These are phyloP conservation scores for Pelodytes ibericus DNA, from an alignment of 2,797 vertebrate species.

Conservation along the genomic window DNA sequence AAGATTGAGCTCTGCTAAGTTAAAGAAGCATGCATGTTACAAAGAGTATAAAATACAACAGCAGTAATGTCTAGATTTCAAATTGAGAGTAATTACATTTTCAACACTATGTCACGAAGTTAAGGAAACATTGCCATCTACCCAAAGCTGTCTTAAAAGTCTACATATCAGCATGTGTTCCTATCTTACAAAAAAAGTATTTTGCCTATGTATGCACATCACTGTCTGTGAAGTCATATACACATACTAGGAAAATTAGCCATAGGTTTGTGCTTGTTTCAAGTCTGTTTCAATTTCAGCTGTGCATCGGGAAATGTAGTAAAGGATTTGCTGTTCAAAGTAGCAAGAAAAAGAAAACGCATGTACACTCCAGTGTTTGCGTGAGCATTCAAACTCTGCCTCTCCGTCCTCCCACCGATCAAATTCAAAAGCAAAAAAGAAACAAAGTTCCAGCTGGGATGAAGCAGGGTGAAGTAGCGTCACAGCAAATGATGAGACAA, in stretches of 20 bases:
- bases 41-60: conserved; percentile 96
- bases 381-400: not conserved
- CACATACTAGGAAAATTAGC: not conserved
- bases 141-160: conserved; percentile 86
- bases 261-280: not conserved
- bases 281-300: not conserved
- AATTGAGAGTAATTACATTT: conserved; percentile 99
- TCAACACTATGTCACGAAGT: conserved; percentile 91
- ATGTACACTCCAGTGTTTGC: not conserved
- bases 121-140: conserved; percentile 95
- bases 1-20: conserved; percentile 93
- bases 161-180: conserved; percentile 27
- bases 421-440: too few species aligned
- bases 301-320: not conserved
- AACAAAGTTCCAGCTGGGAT: too few species aligned
- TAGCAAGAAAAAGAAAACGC: too few species aligned
- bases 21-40: conserved; percentile 87
- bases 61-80: conserved; percentile 97
- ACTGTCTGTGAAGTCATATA: not conserved
- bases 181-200: not conserved
- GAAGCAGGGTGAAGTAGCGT: too few species aligned
- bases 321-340: too few species aligned
- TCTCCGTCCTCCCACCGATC: too few species aligned
- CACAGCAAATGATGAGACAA: too few species aligned
- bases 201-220: conserved; percentile 15